Conservation (phyloP, 2,113 vertebrate genomes). For the Ginglymostoma cirratum region DNA sequence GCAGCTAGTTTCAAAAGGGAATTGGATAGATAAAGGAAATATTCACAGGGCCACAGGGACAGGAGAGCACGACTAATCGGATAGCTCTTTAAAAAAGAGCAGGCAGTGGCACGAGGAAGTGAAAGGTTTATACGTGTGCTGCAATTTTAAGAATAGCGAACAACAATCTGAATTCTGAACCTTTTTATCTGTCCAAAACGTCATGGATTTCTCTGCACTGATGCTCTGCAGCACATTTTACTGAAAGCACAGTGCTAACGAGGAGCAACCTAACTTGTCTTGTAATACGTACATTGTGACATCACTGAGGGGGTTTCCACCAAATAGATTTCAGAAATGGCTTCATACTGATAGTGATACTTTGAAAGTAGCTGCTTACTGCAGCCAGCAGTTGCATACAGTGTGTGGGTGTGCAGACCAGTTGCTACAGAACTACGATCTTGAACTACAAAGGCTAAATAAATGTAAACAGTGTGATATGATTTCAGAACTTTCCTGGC, state of each 20-base stretch:
- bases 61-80: neutral
- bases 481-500: neutral
- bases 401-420: neutral
- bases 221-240: neutral
- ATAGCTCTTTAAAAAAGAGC: neutral
- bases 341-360: neutral
- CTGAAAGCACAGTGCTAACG: neutral
- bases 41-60: neutral
- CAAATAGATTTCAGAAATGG: slow-evolving; percentile 25
- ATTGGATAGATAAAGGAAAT: neutral
- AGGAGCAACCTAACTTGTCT: slow-evolving; percentile 8
- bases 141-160: neutral
- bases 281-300: neutral
- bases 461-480: slow-evolving; percentile 19
- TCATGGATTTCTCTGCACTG: neutral
- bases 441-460: neutral
- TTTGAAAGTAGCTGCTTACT: slow-evolving; percentile 15
- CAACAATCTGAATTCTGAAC: neutral
- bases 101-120: neutral
- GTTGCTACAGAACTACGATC: neutral
- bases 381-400: neutral
- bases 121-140: neutral
- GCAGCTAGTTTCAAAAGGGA: neutral
- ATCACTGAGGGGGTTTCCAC: slow-evolving; percentile 1
- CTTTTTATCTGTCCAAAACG: neutral